These are phyloP conservation scores for Muraenolepis orangiensis DNA, from an alignment of 2,797 vertebrate species.

Conservation along the genomic window DNA sequence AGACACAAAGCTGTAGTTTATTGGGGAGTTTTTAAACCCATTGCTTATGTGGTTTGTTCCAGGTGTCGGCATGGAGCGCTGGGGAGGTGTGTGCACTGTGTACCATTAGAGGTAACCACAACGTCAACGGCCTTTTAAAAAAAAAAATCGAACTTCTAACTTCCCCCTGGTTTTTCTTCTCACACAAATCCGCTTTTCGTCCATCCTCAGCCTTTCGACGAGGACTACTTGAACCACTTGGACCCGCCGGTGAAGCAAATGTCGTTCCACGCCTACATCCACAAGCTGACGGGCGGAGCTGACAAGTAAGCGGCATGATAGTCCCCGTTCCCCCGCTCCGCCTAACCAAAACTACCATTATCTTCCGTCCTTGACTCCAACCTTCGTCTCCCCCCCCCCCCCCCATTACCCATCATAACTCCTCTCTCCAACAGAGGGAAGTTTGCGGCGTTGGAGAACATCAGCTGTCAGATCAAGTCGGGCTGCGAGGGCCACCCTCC, in stretches of 20 bases:
- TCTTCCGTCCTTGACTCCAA: too few species aligned
- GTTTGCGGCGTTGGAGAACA: slow-evolving; percentile 97
- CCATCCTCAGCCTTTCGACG: slow-evolving; percentile 87
- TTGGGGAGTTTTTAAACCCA: not conserved
- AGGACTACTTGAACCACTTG: slow-evolving; percentile 98
- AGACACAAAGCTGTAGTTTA: not conserved
- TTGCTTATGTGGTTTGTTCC: slow-evolving; percentile 23
- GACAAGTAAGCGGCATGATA: slow-evolving; percentile 85
- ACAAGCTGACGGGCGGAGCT: slow-evolving; percentile 95
- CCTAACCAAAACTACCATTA: too few species aligned
- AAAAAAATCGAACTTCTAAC: too few species aligned
- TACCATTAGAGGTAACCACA: slow-evolving; percentile 88
- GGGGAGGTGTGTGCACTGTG: slow-evolving; percentile 97
- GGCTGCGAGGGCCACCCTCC: slow-evolving; percentile 97
- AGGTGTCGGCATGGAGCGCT: slow-evolving; percentile 93
- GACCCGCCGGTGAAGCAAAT: slow-evolving; percentile 99
- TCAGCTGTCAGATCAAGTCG: slow-evolving; percentile 98
- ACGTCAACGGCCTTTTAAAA: not conserved
- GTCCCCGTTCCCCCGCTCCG: not conserved
- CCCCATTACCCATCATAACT: too few species aligned
- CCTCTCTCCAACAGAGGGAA: slow-evolving; percentile 83
- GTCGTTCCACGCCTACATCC: slow-evolving; percentile 98
- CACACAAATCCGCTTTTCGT: not conserved
- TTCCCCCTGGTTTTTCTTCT: not conserved
- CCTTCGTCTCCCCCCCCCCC: not conserved